Evolutionary conservation across 2,797 vertebrate genomes (phyloP).

Genomic region (Menidia menidia): DNA sequence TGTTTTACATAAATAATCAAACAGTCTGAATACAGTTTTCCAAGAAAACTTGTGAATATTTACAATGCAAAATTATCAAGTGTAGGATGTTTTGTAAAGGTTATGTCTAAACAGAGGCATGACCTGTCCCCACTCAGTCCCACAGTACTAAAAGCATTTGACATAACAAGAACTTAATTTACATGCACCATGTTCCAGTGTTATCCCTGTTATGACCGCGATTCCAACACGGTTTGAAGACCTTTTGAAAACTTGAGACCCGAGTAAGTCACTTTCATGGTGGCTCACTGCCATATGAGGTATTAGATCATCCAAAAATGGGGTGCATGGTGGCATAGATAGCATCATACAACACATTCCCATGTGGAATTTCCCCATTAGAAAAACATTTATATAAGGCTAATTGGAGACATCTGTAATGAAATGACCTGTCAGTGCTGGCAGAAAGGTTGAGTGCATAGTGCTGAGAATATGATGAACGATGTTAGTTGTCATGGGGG

Average conservation of each 20-base stretch:
- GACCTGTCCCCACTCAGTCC: not conserved
- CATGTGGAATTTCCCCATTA: not conserved
- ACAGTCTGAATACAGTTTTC: conserved; percentile 3
- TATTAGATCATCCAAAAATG: not conserved
- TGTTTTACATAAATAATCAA: conserved; percentile 38
- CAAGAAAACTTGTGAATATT: conserved; percentile 7
- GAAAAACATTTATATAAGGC: not conserved
- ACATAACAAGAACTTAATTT: not conserved
- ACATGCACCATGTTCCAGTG: not conserved
- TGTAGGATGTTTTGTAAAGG: not conserved
- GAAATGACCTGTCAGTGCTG: not conserved
- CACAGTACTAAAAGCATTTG: not conserved
- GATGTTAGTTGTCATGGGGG: no score
- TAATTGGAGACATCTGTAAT: not conserved
- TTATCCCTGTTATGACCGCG: not conserved
- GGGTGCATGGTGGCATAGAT: no score
- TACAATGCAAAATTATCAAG: conserved; percentile 3
- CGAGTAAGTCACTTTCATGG: no score
- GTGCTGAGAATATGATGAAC: no score
- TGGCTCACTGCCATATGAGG: no score
- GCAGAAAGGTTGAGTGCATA: not conserved
- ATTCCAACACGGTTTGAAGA: no score
- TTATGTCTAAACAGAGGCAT: not conserved
- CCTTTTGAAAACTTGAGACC: no score
- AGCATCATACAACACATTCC: no score